A percentile compares a stretch with the other conserved stretches of the same genome.
These are phyloP conservation scores for Micromesistius poutassou DNA, from an alignment of 2,797 vertebrate species.

Conservation along the genomic window DNA sequence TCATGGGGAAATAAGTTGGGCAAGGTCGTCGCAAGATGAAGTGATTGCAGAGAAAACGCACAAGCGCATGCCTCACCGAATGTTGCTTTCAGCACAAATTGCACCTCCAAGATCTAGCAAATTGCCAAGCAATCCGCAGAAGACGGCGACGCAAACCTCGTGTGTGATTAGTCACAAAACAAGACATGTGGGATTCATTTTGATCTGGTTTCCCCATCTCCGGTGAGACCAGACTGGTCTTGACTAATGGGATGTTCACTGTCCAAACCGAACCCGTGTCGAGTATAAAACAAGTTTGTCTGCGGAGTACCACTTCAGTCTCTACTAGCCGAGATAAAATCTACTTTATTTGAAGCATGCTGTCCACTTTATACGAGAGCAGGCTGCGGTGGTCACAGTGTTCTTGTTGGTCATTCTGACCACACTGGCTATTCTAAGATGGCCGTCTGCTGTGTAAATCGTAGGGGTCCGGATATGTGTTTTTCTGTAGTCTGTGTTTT, in stretches of 20 bases:
- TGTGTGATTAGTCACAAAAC: not conserved
- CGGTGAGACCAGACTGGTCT: no score
- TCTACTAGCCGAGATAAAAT: not conserved
- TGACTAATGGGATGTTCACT: no score
- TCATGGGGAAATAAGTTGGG: no score
- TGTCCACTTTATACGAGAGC: not conserved
- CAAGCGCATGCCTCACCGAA: no score
- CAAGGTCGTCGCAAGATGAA: not conserved
- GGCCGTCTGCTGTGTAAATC: not conserved
- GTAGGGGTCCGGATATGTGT: not conserved
- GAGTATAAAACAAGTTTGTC: no score
- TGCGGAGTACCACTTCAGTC: not conserved
- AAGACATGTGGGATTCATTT: not conserved
- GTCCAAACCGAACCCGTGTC: no score
- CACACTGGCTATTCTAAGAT: not conserved
- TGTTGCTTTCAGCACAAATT: no score
- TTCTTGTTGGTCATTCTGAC: not conserved
- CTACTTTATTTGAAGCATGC: not conserved
- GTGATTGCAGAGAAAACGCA: no score
- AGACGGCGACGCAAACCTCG: not conserved
- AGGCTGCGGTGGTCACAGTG: not conserved
- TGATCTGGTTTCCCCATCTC: not conserved
- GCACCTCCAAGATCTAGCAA: not conserved
- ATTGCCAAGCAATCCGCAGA: not conserved
- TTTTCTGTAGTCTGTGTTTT: not conserved